Percentiles rank a stretch among this genome's conserved stretches.
Conservation (phyloP, 2,113 vertebrate species). For the Dicaeum eximium region DNA sequence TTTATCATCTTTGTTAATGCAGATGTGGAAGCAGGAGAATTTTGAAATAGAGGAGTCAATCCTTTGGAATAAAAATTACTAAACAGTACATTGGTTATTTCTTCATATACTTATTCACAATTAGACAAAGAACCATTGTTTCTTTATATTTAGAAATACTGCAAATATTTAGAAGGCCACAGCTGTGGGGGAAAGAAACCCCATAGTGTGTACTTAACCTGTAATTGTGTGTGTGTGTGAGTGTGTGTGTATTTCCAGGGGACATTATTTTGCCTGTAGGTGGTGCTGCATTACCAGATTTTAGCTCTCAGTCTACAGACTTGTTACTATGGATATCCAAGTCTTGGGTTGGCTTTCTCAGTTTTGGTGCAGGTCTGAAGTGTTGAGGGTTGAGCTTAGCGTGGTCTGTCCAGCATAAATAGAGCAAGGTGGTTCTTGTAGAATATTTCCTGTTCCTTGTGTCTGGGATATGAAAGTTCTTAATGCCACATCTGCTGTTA, state of each 20-base stretch:
- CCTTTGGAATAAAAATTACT: not conserved
- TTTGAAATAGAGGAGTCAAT: not conserved
- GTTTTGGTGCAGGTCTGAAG: not conserved
- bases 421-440: not conserved
- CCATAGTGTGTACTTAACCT: rapidly evolving
- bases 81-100: not conserved
- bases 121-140: not conserved
- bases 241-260: not conserved
- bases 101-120: not conserved
- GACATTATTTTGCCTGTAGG: not conserved
- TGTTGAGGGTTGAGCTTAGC: not conserved
- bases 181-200: rapidly evolving
- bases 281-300: not conserved
- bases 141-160: not conserved
- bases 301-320: not conserved
- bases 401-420: not conserved
- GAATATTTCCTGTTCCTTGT: not conserved
- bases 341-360: not conserved
- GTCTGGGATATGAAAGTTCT: not conserved
- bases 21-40: not conserved
- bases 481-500: not conserved
- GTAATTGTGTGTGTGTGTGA: not conserved
- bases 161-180: not conserved
- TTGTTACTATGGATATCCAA: rapidly evolving
- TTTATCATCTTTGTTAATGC: not conserved